A percentile compares a stretch with the other conserved stretches of the same genome.
phyloP scores from a whole-genome alignment of 2,888 invertebrate species.

The Lacanobia oleracea region DNA sequence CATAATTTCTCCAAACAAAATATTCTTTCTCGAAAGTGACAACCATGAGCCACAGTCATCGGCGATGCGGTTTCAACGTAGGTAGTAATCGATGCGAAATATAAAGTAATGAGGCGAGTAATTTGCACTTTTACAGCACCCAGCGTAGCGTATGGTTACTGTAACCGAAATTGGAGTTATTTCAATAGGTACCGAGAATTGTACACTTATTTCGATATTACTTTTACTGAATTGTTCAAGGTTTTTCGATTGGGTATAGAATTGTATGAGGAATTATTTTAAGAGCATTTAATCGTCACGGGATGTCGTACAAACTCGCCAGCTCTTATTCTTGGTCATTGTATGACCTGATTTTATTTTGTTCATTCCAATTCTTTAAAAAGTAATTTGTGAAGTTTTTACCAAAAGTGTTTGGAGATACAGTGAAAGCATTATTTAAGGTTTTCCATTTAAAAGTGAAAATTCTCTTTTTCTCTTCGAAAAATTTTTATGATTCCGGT shows the following conservation, averaged over 20 bases:
- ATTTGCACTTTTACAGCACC: conserved; percentile 66
- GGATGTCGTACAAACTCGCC: too few relatives aligned
- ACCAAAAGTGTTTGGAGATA: too few relatives aligned
- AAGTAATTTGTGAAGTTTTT: too few relatives aligned
- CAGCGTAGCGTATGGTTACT: conserved; percentile 36
- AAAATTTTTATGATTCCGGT: too few relatives aligned
- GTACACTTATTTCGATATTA: conserved; percentile 17
- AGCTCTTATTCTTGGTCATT: too few relatives aligned
- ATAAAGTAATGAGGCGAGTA: conserved; percentile 61
- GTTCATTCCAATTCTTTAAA: too few relatives aligned
- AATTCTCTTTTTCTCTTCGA: too few relatives aligned
- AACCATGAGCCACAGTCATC: conserved; percentile 52
- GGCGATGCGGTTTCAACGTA: conserved; percentile 56
- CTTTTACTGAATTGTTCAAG: background rate
- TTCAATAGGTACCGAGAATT: conserved; percentile 23
- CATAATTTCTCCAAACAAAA: too few relatives aligned
- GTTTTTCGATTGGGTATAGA: background rate
- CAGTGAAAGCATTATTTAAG: too few relatives aligned
- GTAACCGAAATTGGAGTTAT: conserved; percentile 49
- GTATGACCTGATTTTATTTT: too few relatives aligned
- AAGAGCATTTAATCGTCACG: background rate
- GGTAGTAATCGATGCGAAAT: conserved; percentile 66
- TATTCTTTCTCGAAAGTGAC: conserved; percentile 28
- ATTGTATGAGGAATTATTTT: background rate
- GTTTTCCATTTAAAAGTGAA: too few relatives aligned